phyloP scores from a whole-genome alignment of 1,140 invertebrate species.

The Propsilocerus akamusi region DNA sequence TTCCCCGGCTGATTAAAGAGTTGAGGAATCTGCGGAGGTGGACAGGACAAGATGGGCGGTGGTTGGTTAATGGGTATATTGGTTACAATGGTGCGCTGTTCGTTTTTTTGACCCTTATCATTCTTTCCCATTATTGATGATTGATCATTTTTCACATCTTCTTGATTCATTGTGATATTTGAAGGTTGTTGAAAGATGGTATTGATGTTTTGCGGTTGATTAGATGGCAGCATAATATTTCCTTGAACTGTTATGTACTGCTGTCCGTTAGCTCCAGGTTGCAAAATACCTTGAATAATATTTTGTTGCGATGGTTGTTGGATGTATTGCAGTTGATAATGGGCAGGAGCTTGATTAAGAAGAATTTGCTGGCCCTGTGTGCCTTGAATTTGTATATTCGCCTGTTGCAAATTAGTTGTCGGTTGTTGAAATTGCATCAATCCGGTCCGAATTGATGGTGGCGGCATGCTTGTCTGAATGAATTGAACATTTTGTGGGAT shows the following conservation, averaged over 20 bases:
- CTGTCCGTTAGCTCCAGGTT: not conserved
- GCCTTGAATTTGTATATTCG: not conserved
- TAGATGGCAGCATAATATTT: not conserved
- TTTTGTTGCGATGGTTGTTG: conserved; percentile 8
- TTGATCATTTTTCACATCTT: not conserved
- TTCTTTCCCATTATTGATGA: not conserved
- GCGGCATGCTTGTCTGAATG: not conserved
- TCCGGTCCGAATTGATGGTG: not conserved
- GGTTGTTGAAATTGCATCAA: conserved; percentile 4
- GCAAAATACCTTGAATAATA: not conserved
- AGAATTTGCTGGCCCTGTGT: not conserved
- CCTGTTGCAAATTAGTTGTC: conserved; percentile 4
- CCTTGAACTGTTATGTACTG: not conserved
- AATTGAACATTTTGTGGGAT: not conserved
- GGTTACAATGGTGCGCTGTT: not conserved
- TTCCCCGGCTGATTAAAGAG: too few species aligned
- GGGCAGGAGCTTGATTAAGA: not conserved
- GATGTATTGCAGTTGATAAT: conserved; percentile 7
- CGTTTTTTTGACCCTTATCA: not conserved
- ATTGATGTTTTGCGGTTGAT: not conserved
- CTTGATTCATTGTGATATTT: not conserved
- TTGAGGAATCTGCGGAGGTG: too few species aligned
- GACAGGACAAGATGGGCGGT: not conserved
- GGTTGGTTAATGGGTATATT: not conserved
- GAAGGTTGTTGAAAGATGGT: not conserved